Evolutionary conservation across 2,113 vertebrate genomes (phyloP), one percentile per base, ranked within the genome.

Genomic region (Odontesthes bonariensis): DNA sequence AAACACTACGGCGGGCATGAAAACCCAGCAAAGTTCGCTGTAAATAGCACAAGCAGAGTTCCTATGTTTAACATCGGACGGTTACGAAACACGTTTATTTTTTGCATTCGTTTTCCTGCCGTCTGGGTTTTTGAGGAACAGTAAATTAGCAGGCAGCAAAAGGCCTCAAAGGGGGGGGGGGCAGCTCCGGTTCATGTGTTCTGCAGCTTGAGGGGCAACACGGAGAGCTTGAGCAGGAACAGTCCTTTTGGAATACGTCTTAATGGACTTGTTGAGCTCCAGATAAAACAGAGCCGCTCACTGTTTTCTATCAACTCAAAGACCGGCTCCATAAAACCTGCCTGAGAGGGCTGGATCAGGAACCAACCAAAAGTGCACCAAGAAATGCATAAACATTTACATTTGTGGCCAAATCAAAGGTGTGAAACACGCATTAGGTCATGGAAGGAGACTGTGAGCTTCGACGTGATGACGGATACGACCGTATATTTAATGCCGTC

Each of bases 21-120:
- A 82, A 81, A 80, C 61, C 71, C 82, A 75, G 75, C 71, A 81
- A 73, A 71, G 67, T 77, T 84, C 74, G 6, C 46, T 35, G 62
- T 33, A 84, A 86, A 89, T 83, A 84, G 81, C 62, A 77, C 56
- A 66, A 51, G 70, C 35, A 51, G 52, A 57, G 65, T 47, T 72
- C 62, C 75, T 84, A 80, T 78, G 79, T 90, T 87, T 88, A 69
- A 74, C 65, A 74, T 72, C 19, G 38, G 61, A 76, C 5, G 31
- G 76, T 87, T 87, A 79, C 10, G 42, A 90, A 86, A 90, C 79
- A 87, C 54, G 66, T 86, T 81, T 82, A 82, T 85, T 86, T 85
- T 35, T 81, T 75, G 55, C 20, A 76, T 67, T 82, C 17, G 85
- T 89, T 84, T 86, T 78, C 20, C 52, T 74, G 35, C 77, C 58